These are phyloP conservation scores for Tricholauxania praeusta DNA, from an alignment of 2,888 invertebrate species.

Conservation along the genomic window DNA sequence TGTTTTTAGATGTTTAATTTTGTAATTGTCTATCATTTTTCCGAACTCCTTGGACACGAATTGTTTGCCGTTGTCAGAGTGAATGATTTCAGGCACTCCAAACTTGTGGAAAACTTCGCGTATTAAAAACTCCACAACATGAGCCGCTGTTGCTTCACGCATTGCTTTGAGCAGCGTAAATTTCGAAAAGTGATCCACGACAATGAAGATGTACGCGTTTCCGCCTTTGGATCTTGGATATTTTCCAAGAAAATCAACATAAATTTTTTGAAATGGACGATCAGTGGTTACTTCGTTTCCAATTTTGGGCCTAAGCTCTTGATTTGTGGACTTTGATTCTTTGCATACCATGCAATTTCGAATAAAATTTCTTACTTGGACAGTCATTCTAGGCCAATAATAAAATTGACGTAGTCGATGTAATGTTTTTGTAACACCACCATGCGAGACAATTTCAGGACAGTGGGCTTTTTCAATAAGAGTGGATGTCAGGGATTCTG, in stretches of 20 bases:
- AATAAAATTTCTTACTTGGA: slow-evolving; percentile 21
- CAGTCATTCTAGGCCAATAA: slow-evolving; percentile 33
- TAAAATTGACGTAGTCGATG: neutral
- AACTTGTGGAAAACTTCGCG: slow-evolving; percentile 2
- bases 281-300: too few species aligned
- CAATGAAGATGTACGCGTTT: too few species aligned
- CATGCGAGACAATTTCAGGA: too few species aligned
- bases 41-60: slow-evolving; percentile 30
- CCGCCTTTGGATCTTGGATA: too few species aligned
- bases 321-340: slow-evolving; percentile 26
- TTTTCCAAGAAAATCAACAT: too few species aligned
- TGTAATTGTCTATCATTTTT: slow-evolving; percentile 26
- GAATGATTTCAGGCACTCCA: neutral
- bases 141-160: neutral
- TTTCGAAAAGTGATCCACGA: too few species aligned
- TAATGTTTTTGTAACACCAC: slow-evolving; percentile 36
- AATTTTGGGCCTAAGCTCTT: too few species aligned
- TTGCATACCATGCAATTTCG: slow-evolving; percentile 27
- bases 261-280: too few species aligned
- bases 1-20: slow-evolving; percentile 42
- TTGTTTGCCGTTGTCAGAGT: slow-evolving; percentile 45
- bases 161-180: neutral
- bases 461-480: slow-evolving; percentile 33
- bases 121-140: neutral
- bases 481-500: slow-evolving; percentile 6